phyloP scores from a whole-genome alignment of 1,140 invertebrate genomes.

The Galleria mellonella region DNA sequence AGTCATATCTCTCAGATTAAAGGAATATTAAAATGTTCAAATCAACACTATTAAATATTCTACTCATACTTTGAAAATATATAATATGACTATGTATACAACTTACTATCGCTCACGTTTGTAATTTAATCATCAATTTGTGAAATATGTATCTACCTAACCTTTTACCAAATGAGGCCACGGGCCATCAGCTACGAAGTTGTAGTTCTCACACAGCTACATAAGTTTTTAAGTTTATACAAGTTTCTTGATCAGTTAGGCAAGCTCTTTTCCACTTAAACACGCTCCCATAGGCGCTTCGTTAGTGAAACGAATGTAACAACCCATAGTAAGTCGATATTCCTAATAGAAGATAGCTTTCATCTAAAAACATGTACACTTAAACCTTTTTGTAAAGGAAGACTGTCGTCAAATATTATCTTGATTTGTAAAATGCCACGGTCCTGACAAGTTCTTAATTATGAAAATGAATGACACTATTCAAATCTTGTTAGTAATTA shows the following conservation, averaged over 20 bases:
- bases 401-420: slow-evolving; percentile 8
- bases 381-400: background rate
- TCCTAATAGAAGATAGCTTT: background rate
- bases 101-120: background rate
- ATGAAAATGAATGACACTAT: background rate
- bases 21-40: no score
- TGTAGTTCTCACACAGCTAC: slow-evolving; percentile 33
- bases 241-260: slow-evolving; percentile 42
- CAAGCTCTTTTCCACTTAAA: slow-evolving; percentile 27
- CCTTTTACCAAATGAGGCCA: slow-evolving; percentile 29
- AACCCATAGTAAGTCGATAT: background rate
- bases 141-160: slow-evolving; percentile 2
- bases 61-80: no score
- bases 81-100: no score
- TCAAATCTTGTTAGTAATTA: no score
- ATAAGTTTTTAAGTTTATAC: slow-evolving; percentile 40
- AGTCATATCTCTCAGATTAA: no score
- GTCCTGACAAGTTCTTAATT: slow-evolving; percentile 7
- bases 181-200: slow-evolving; percentile 4
- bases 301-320: slow-evolving; percentile 10
- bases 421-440: slow-evolving; percentile 1
- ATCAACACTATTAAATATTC: no score
- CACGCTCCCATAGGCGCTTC: slow-evolving; percentile 21
- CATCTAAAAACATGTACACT: background rate
- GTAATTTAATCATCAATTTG: background rate